Conservation (phyloP, 1,140 invertebrate species). For the Heterodera carotae region DNA sequence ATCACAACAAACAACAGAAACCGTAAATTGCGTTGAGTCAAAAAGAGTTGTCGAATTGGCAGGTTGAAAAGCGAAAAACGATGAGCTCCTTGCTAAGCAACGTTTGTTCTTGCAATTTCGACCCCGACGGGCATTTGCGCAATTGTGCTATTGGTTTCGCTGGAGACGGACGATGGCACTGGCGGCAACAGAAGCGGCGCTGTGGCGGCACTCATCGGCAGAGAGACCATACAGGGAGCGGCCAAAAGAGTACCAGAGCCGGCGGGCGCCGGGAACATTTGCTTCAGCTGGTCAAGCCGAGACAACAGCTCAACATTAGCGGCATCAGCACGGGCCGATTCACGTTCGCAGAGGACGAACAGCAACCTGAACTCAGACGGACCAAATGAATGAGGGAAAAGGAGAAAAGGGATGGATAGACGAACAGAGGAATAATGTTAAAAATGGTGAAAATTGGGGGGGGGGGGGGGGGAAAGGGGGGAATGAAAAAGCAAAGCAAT, state of each 20-base stretch:
- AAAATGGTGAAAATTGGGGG: too few species aligned
- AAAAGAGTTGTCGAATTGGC: too few species aligned
- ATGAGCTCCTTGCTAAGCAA: background rate
- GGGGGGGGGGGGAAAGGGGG: too few species aligned
- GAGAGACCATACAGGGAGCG: background rate
- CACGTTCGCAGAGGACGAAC: conserved; percentile 31
- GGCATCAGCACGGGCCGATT: conserved; percentile 19
- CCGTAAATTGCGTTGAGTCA: too few species aligned
- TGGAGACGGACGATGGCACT: conserved; percentile 8
- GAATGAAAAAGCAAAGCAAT: too few species aligned
- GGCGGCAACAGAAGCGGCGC: conserved; percentile 4
- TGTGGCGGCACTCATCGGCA: conserved; percentile 17
- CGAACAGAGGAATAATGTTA: too few species aligned
- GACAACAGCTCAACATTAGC: conserved; percentile 26
- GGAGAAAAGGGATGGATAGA: background rate
- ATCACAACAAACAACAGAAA: too few species aligned
- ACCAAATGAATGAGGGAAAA: background rate
- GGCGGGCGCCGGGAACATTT: background rate
- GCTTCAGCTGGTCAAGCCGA: conserved; percentile 32
- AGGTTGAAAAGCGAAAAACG: too few species aligned
- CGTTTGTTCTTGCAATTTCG: background rate
- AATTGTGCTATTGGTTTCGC: background rate
- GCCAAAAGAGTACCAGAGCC: conserved; percentile 1
- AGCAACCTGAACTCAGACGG: conserved; percentile 21
- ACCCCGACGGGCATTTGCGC: background rate